Evolutionary conservation across 2,113 vertebrate species (phyloP).

Genomic region (Smithornis capensis): DNA sequence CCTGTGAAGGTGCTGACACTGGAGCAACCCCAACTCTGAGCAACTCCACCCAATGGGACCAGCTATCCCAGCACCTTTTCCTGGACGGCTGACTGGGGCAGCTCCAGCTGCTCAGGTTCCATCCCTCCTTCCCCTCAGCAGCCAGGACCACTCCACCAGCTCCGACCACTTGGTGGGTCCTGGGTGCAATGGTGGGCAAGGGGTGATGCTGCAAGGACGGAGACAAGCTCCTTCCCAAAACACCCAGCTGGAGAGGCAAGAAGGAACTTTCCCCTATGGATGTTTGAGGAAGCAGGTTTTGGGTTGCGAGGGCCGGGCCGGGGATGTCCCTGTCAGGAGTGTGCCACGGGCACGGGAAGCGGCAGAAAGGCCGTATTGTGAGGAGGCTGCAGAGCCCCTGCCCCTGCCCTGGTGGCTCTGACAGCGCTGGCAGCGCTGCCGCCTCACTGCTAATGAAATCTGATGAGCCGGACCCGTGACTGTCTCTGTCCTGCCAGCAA

Average conservation of each 20-base stretch:
- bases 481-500: constrained; percentile 28
- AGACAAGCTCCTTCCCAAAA: neutral
- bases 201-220: neutral
- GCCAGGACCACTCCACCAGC: neutral
- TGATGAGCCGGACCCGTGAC: constrained; percentile 1
- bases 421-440: neutral
- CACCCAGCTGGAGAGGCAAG: fast-evolving
- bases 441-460: neutral
- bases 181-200: neutral
- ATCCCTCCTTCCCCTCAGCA: neutral
- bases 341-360: neutral
- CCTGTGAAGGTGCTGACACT: fast-evolving
- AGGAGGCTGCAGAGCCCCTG: neutral
- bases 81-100: neutral
- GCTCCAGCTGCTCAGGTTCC: neutral
- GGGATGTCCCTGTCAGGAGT: neutral
- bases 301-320: neutral
- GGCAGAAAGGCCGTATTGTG: neutral
- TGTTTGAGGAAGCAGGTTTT: fast-evolving
- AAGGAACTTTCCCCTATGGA: fast-evolving
- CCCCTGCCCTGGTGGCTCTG: neutral
- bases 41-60: neutral
- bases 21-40: neutral
- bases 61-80: neutral
- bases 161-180: neutral